Conservation (phyloP, 2,113 vertebrate species). For the Phaetusa simplex region DNA sequence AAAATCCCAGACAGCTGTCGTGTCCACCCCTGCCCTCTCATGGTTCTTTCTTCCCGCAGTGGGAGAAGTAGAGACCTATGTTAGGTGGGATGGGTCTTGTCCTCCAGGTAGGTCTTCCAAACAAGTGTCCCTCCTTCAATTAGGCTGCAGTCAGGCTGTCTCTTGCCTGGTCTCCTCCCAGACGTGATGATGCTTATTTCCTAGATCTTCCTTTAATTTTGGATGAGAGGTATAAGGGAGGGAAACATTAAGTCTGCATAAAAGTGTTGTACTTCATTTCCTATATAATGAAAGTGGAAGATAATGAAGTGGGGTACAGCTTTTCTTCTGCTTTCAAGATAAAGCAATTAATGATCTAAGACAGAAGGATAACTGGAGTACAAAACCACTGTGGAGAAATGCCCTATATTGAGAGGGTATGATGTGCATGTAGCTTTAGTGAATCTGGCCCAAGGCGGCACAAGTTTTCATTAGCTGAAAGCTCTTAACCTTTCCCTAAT, state of each 20-base stretch:
- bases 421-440: conserved; percentile 23
- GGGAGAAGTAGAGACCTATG: background rate
- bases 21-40: background rate
- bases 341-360: background rate
- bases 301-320: background rate
- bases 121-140: background rate
- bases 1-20: background rate
- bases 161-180: background rate
- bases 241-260: background rate
- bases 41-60: background rate
- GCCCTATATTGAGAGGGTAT: background rate
- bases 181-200: background rate
- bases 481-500: background rate
- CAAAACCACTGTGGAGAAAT: background rate
- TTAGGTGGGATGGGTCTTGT: background rate
- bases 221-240: background rate
- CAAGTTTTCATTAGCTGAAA: background rate
- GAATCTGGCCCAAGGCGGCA: conserved; percentile 37
- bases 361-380: background rate
- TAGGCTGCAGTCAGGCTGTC: background rate
- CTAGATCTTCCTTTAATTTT: background rate
- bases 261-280: background rate
- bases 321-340: background rate
- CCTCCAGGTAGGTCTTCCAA: background rate
- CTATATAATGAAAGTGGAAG: background rate